Base-by-base conservation (phyloP, 2,797 vertebrate genomes). In the Poecilia picta region DNA sequence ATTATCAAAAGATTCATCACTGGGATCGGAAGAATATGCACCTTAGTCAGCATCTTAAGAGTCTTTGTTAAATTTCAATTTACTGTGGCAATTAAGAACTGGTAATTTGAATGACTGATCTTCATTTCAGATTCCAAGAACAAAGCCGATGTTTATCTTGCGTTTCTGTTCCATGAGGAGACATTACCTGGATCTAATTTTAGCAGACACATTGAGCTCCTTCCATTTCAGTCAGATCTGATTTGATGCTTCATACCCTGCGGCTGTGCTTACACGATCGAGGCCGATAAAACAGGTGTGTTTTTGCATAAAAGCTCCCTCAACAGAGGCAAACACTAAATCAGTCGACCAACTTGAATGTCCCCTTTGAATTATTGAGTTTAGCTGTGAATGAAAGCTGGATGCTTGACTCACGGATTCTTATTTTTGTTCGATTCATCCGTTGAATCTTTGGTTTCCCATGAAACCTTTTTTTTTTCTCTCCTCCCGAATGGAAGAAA, bases 221-320 rank as follows among this genome's bases (percentile, higher is more conserved):
- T 49, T 53, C n/a, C 43, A 41, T 78, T 79, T 84, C 73, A 81
- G 57, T 86, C 82, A 86, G 83, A 13, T 25, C 25, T 49, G 84
- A 85, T 78, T 74, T 55, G 77, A 66, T 31, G 72, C 68, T 84
- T 51, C 23, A 1, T 33, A 72, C 72, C 79, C 81, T 73, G 70
- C 80, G 36, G 79, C 76, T 74, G 64, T 79, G 71, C 62, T 83
- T 82, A 41, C 72, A 66, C 80, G 74, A 84, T 89, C 74, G 79
- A 46, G 36, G 39, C 43, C 76, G 81, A 88, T 77, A 76, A 81
- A 83, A 82, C 83, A 83, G 83, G 78, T 89, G 82, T 79, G 75
- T 76, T 83, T 88, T 84, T 80, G 57, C 79, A 83, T 87, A 76
- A 81, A 89, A 80, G 25, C 76, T 51, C 12, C 0, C 72, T 73